Conservation (phyloP, 1,140 invertebrate species). For the Parasteatoda tepidariorum region DNA sequence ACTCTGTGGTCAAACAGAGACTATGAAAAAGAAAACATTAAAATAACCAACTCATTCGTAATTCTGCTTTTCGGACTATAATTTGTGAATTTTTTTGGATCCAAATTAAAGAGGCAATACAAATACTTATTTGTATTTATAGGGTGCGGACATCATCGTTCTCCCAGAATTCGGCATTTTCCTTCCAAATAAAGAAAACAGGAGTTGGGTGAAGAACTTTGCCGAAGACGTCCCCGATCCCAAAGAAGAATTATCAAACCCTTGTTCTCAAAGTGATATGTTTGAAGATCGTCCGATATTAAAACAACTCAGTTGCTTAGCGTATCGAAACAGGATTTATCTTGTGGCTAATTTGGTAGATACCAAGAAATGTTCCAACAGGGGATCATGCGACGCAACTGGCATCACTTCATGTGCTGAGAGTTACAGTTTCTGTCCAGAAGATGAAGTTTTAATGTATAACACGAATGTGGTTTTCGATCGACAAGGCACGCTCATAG, state of each 20-base stretch:
- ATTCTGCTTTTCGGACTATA: no score
- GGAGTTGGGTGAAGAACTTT: not conserved
- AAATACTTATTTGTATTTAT: not conserved
- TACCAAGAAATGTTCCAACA: conserved; percentile 71
- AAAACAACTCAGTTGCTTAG: conserved; percentile 72
- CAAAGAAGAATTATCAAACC: not conserved
- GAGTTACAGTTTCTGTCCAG: conserved; percentile 62
- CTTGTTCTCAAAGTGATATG: conserved; percentile 29
- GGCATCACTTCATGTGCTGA: conserved; percentile 65
- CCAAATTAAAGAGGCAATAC: no score
- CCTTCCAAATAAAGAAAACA: not conserved
- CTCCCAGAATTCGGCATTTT: conserved; percentile 80
- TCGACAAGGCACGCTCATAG: conserved; percentile 72
- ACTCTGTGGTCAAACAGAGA: no score
- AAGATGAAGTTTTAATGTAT: conserved; percentile 71
- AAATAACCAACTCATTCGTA: no score
- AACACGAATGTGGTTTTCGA: conserved; percentile 84
- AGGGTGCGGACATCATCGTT: conserved; percentile 82
- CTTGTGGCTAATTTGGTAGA: conserved; percentile 82
- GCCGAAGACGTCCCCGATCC: conserved; percentile 37
- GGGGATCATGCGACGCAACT: conserved; percentile 26
- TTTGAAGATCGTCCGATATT: conserved; percentile 62
- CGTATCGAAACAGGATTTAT: conserved; percentile 71
- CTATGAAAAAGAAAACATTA: no score
- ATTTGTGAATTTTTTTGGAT: no score